These are phyloP conservation scores for Hyphantria cunea DNA, from an alignment of 1,140 invertebrate genomes.

Conservation along the genomic window DNA sequence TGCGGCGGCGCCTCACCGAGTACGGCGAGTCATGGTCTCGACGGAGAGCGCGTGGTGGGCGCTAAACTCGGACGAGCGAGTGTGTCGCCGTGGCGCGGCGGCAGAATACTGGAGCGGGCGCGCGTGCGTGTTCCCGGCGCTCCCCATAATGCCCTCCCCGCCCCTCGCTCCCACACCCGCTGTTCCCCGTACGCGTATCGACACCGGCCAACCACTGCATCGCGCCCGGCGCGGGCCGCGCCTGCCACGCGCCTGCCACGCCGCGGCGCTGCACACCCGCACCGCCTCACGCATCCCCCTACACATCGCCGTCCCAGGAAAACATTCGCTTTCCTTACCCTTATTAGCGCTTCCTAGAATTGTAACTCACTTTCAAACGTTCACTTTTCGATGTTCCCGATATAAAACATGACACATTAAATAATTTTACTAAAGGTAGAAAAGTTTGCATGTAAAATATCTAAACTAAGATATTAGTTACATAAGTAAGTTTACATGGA, in stretches of 20 bases:
- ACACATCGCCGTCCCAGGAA: slow-evolving; percentile 34
- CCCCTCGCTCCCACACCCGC: slow-evolving; percentile 41
- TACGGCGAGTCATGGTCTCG: slow-evolving; percentile 61
- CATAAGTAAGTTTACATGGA: slow-evolving; percentile 23
- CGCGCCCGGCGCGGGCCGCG: slow-evolving; percentile 47
- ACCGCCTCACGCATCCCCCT: slow-evolving; percentile 45
- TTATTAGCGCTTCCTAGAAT: slow-evolving; percentile 41
- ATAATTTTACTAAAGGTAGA: too few relatives aligned
- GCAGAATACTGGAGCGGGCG: slow-evolving; percentile 53
- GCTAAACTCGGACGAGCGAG: slow-evolving; percentile 45
- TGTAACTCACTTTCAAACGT: slow-evolving; percentile 39
- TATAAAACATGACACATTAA: too few relatives aligned
- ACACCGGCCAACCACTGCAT: slow-evolving; percentile 69
- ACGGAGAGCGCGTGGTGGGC: slow-evolving; percentile 58
- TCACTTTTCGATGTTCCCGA: not conserved
- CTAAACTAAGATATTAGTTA: slow-evolving; percentile 1
- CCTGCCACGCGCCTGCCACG: slow-evolving; percentile 33
- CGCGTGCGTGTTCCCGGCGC: slow-evolving; percentile 45
- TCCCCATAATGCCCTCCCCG: slow-evolving; percentile 21
- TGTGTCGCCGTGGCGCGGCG: slow-evolving; percentile 56
- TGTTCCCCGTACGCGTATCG: slow-evolving; percentile 61
- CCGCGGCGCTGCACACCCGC: slow-evolving; percentile 43
- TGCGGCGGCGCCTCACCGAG: slow-evolving; percentile 65
- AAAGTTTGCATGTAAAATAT: not conserved
- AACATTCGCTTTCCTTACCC: slow-evolving; percentile 58